Percentiles rank a stretch among this genome's conserved stretches.
Conservation (phyloP, 2,888 invertebrate genomes). For the Chrysomela aeneicollis region DNA sequence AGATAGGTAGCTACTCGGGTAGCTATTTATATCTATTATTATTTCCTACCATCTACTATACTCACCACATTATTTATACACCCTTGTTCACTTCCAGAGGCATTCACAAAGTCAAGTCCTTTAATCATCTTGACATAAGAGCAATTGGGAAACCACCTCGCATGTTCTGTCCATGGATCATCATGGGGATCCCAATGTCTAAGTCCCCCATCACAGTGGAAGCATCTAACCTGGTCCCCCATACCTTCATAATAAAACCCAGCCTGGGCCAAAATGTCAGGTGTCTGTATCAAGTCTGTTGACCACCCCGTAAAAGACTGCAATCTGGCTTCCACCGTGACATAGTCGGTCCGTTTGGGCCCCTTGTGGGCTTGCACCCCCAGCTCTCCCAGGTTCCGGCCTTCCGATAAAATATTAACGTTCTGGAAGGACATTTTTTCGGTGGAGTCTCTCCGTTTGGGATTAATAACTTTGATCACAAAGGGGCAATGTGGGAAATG, state of each 20-base stretch:
- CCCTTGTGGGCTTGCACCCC: slow-evolving; percentile 69
- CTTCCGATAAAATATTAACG: slow-evolving; percentile 54
- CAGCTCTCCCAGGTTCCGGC: slow-evolving; percentile 64
- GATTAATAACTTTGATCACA: slow-evolving; percentile 60
- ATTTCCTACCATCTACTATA: not conserved
- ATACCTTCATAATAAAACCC: slow-evolving; percentile 87
- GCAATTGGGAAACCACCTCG: slow-evolving; percentile 91
- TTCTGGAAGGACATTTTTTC: slow-evolving; percentile 42
- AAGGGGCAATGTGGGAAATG: slow-evolving; percentile 70
- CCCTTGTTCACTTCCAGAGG: slow-evolving; percentile 55
- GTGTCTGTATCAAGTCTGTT: slow-evolving; percentile 74
- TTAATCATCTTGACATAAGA: slow-evolving; percentile 83
- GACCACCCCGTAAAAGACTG: slow-evolving; percentile 83
- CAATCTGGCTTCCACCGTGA: slow-evolving; percentile 74
- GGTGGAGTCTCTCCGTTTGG: slow-evolving; percentile 49
- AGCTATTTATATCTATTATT: too few relatives aligned
- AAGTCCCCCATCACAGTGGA: slow-evolving; percentile 93
- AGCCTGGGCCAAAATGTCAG: slow-evolving; percentile 80
- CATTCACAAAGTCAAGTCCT: slow-evolving; percentile 79
- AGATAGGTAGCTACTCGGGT: too few relatives aligned
- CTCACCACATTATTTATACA: slow-evolving; percentile 35
- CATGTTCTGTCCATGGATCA: slow-evolving; percentile 94
- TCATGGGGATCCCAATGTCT: slow-evolving; percentile 90
- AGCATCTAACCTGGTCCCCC: slow-evolving; percentile 85
- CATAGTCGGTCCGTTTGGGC: slow-evolving; percentile 72